Base-by-base conservation (phyloP, 2,888 invertebrate genomes). In the Microplitis manilae region DNA sequence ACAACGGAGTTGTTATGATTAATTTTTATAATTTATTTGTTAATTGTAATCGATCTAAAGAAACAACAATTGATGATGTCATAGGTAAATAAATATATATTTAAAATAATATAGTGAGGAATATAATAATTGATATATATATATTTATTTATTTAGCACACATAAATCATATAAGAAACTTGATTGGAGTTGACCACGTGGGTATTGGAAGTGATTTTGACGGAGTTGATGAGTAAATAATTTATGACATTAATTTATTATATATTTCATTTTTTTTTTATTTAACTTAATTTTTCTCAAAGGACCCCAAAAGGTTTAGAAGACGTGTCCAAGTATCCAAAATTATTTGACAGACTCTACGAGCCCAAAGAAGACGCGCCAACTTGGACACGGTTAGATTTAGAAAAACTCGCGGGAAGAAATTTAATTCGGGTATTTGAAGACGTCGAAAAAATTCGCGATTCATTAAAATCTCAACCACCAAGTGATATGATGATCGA, bases 1-100 rank as follows among this genome's bases (percentile, higher is more conserved):
- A 94, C 82, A 92, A 92, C 39, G 95, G 95, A 2, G 91, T 95
- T 40, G 93, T 95, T 2, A 95, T 95, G 95, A 93, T 95, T 8
- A 95, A 94, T 86, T 95, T 95, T 87, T 94, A 93, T 87, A 92
- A 92, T 0, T 90, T 90, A 72, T 95, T 93, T 86, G 91, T 95
- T n/a, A 91, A 90, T 79, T 86, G 86, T 77, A 83, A 85, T 78
- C 76, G 84, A 60, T 85, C 84, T 60, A 81, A 79, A 77, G 92
- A 92, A 76, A 93, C 94, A 0, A 93, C 93, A 0, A 90, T 95
- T n/a, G 90, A 92, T 0, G 93, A 94, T 83, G 94, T 95, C 6
- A 93, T 93, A 80, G 93, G 95, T 95, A 90, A 90, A 90, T 87
- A 40, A 50, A 2, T 39, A n/a, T 7, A 71, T 41, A 65, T 20